Base-by-base conservation (phyloP, 1,140 invertebrate genomes). In the Bombus cullumanus region DNA sequence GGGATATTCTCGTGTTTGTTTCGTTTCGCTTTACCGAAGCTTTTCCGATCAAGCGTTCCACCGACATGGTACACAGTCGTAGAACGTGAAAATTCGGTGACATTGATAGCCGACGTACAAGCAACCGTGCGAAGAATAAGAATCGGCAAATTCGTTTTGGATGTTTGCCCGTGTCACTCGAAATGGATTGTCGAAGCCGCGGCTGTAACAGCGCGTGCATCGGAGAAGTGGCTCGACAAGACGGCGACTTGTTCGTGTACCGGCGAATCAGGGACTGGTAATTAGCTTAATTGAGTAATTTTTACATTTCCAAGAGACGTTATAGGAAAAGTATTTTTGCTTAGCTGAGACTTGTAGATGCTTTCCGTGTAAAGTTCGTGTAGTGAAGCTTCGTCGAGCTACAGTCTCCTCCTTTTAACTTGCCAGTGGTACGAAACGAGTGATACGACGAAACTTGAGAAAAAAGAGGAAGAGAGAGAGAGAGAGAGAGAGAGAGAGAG, bases 281-380 rank as follows among this genome's bases (percentile, higher is more conserved):
- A 59, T 88, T 64, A 75, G 90, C 83, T 88, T 88, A 90, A 91
- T 87, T 83, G 90, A 91, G 83, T 87, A 81, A 92, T 93, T 93
- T 93, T 91, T 92, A 93, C 92, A 84, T 91, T 93, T 92, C 92
- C 89, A 90, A 92, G 88, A 71, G 59, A 72, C 34, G 80, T 80
- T 72, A 64, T 90, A 90, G 31, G 80, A 81, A 31, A 43, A 10
- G n/a, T 39, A 86, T 66, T 88, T 78, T 88, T 83, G 91, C 88
- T 68, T 87, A 91, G 88, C 31, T 80, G 62, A 85, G 80, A 88
- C 85, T 83, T 86, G 78, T 92, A 93, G 91, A 78, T 90, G 92
- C 92, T 92, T 92, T 92, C 83, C 81, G 84, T 93, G 92, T 92
- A 79, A 89, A 90, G 43, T 87, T 91, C 88, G 79, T 57, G 85